Evolutionary conservation across 2,888 invertebrate genomes (phyloP), one percentile per base, ranked within the genome.

Genomic region (Unio pictorum): DNA sequence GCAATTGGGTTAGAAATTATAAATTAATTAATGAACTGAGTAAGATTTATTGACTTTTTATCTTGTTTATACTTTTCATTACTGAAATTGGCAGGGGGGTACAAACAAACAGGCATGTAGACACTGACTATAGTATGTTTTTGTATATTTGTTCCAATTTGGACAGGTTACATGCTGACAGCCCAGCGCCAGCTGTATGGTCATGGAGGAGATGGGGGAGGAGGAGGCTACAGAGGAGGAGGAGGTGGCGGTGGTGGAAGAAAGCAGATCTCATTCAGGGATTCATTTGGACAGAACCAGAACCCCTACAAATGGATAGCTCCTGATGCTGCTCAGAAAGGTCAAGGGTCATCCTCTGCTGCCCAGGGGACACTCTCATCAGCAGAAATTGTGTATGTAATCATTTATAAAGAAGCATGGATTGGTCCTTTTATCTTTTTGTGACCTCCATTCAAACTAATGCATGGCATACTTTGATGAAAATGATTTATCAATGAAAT

Each of bases 381-480:
- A 30, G 61, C 74, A 64, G 85, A 85, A 28, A 65, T 83, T 64
- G 78, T 85, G 85, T 85, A 81, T 69, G 79, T 74, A 54, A n/a
- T 55, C n/a, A n/a, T 18, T 69, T 45, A 59, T 64, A 28, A 15
- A 45, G 26, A n/a, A 34, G 23, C 28, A 66, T 34, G 7, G 20
- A 54, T 63, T 17, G 4, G 26, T 54, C 3, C 8, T 58, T 17
- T 23, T 23, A 56, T 28, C 20, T 65, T 55, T 55, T 17, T 20
- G 26, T 34, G 34, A 34, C 34, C 34, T 34, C 34, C 34, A 34
- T 34, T 34, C 8, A 34, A 34, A 34, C 34, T 34, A 34, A 34
- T 34, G 34, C 34, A 34, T 34, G 34, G 34, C 34, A 7, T 34
- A 34, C 34, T 7, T 18, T 56, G 55, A 28, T 15, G 28, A 30